A percentile compares a stretch with the other conserved stretches of the same genome.
Conservation (phyloP, 2,888 invertebrate species). For the Lasioglossum malachurum region DNA sequence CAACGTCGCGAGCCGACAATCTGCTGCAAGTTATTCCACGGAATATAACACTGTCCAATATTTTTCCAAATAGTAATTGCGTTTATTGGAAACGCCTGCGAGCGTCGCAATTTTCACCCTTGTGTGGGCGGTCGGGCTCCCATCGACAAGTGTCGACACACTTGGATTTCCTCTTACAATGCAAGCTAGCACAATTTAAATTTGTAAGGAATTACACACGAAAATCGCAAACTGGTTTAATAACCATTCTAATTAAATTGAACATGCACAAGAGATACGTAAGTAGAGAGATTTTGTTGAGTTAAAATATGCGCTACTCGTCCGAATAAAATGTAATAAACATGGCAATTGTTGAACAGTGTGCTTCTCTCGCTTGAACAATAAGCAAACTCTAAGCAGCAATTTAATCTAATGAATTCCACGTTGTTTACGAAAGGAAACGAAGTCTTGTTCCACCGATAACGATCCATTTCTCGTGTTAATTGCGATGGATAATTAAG, state of each 20-base stretch:
- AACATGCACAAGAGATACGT: no score
- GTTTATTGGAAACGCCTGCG: background rate
- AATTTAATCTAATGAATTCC: background rate
- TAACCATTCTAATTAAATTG: no score
- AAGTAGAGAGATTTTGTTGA: no score
- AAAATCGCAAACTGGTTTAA: no score
- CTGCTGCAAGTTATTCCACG: background rate
- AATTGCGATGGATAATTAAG: slow-evolving; percentile 12
- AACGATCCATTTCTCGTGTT: background rate
- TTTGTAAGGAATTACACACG: background rate
- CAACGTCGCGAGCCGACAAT: background rate
- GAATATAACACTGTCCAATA: background rate
- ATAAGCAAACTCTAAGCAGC: background rate
- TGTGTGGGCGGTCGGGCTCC: background rate
- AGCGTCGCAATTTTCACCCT: background rate
- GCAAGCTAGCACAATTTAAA: no score
- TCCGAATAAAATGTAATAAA: background rate
- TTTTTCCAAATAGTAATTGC: background rate
- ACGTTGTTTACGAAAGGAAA: background rate
- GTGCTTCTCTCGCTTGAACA: background rate
- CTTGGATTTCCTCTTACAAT: background rate
- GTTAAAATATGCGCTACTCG: background rate
- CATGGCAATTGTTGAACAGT: background rate
- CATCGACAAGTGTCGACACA: background rate
- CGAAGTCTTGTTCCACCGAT: background rate